Percentiles rank a stretch among this genome's conserved stretches.
Conservation (phyloP, 1,140 invertebrate genomes). For the Panonychus citri region DNA sequence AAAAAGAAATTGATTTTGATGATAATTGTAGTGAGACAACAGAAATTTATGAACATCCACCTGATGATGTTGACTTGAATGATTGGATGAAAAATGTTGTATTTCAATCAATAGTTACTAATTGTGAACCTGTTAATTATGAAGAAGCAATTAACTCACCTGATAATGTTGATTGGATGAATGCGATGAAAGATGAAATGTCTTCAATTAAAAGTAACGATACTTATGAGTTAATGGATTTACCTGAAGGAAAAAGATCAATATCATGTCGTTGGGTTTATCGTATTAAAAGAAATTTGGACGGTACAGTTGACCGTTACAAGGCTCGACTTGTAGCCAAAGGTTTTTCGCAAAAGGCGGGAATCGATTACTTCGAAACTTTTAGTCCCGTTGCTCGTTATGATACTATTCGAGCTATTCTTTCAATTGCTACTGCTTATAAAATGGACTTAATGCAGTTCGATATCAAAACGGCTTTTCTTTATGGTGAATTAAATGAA, state of each 20-base stretch:
- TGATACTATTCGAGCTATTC: constrained; percentile 16
- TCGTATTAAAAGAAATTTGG: constrained; percentile 5
- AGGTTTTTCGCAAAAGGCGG: constrained; percentile 19
- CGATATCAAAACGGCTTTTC: constrained; percentile 9
- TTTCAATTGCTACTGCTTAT: constrained; percentile 16
- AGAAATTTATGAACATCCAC: too few species aligned
- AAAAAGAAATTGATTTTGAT: neutral
- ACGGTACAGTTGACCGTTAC: constrained; percentile 17
- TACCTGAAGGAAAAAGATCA: neutral
- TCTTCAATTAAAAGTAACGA: neutral
- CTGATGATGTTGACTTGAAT: too few species aligned
- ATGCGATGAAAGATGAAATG: constrained; percentile 6
- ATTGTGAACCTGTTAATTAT: neutral
- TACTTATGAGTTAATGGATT: neutral
- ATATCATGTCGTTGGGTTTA: constrained; percentile 9
- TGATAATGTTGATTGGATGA: constrained; percentile 2
- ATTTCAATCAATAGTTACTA: neutral
- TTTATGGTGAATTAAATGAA: constrained; percentile 11
- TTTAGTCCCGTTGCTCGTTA: constrained; percentile 18
- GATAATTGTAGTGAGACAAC: too few species aligned
- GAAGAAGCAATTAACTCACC: constrained; percentile 6
- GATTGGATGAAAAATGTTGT: neutral
- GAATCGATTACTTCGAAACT: constrained; percentile 19
- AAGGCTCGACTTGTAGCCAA: constrained; percentile 24
- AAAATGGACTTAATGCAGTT: constrained; percentile 8